phyloP scores from a whole-genome alignment of 2,888 invertebrate genomes.

The Parnassius orleans region DNA sequence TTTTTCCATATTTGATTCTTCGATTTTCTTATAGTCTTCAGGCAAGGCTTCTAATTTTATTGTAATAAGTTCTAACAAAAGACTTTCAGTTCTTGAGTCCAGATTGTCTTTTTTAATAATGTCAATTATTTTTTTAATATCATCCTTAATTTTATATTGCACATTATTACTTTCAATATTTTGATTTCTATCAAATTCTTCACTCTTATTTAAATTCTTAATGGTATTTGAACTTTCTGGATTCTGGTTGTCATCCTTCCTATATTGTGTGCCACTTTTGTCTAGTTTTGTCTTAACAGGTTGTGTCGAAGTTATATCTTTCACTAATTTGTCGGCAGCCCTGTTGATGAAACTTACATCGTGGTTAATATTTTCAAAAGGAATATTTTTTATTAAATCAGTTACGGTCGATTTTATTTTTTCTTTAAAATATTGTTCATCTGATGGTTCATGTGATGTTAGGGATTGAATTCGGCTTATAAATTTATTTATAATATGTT shows the following conservation, averaged over 20 bases:
- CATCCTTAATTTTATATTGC: constrained; percentile 4
- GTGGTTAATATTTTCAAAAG: constrained; percentile 34
- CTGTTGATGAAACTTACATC: constrained; percentile 35
- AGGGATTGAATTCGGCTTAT: constrained; percentile 38
- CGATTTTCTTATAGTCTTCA: background rate
- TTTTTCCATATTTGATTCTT: background rate
- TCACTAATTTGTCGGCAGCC: constrained; percentile 43
- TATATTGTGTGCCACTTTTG: background rate
- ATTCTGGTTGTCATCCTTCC: background rate
- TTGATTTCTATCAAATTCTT: constrained; percentile 26
- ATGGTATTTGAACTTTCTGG: constrained; percentile 6
- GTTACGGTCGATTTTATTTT: constrained; percentile 28
- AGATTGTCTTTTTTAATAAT: constrained; percentile 8
- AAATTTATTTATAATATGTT: constrained; percentile 32
- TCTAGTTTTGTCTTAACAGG: background rate
- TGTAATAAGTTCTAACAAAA: constrained; percentile 15
- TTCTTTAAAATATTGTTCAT: constrained; percentile 43
- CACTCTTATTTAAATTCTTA: constrained; percentile 32
- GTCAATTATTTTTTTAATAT: constrained; percentile 19
- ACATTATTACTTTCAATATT: background rate
- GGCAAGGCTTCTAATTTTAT: constrained; percentile 17
- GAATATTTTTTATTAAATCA: constrained; percentile 28
- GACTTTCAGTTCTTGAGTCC: constrained; percentile 14
- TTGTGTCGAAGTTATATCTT: constrained; percentile 28
- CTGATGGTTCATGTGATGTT: constrained; percentile 33